phyloP scores from a whole-genome alignment of 2,888 invertebrate species.

The Acleris emargana region DNA sequence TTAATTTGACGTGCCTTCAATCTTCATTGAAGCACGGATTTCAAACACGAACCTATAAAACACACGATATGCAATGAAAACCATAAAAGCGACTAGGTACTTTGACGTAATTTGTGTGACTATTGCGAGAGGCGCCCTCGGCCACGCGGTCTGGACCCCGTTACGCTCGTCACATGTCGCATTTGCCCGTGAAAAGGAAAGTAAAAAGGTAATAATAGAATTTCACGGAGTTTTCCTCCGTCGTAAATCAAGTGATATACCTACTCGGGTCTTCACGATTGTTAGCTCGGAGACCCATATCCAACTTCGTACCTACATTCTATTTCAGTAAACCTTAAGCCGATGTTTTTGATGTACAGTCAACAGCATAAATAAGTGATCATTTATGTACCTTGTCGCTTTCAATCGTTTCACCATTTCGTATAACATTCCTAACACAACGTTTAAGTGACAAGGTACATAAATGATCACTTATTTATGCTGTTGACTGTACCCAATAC shows the following conservation, averaged over 20 bases:
- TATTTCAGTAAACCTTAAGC: conserved; percentile 2
- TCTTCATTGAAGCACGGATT: too few relatives aligned
- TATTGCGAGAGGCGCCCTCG: conserved; percentile 9
- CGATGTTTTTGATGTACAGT: not conserved
- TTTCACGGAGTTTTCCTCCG: conserved; percentile 31
- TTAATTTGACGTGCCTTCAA: too few relatives aligned
- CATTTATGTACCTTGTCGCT: too few relatives aligned
- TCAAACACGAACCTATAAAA: too few relatives aligned
- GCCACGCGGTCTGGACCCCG: conserved; percentile 8
- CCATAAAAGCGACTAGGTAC: too few relatives aligned
- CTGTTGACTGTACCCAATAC: not conserved
- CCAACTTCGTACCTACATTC: conserved; percentile 4
- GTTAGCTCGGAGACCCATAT: conserved; percentile 16
- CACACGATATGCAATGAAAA: too few relatives aligned
- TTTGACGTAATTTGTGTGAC: too few relatives aligned
- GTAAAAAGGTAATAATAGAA: conserved; percentile 36
- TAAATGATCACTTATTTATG: too few relatives aligned
- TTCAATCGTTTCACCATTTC: too few relatives aligned
- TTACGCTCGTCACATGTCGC: conserved; percentile 30
- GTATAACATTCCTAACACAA: too few relatives aligned
- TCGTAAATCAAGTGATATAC: conserved; percentile 26
- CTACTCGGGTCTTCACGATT: conserved; percentile 10
- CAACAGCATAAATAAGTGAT: too few relatives aligned
- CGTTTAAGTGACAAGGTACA: too few relatives aligned
- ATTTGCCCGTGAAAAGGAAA: conserved; percentile 31